Evolutionary conservation across 2,888 invertebrate genomes (phyloP).

Genomic region (Xestia ashworthii): DNA sequence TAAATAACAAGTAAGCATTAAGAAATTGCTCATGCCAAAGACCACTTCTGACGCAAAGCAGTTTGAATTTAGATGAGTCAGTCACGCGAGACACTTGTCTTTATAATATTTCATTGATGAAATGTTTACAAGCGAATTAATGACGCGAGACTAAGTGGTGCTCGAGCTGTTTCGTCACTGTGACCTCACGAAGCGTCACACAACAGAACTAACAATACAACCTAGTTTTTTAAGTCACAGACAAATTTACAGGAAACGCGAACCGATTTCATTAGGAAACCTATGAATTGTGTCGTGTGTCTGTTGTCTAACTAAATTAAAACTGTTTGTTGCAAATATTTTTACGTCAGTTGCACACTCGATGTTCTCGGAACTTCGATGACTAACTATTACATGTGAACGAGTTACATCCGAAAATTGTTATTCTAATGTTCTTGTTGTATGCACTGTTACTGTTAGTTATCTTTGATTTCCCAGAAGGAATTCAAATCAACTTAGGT

Average conservation of each 20-base stretch:
- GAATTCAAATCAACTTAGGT: conserved; percentile 52
- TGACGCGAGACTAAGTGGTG: conserved; percentile 33
- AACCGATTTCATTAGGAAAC: not conserved
- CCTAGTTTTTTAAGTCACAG: not conserved
- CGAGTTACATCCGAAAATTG: conserved; percentile 68
- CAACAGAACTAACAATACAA: conserved; percentile 7
- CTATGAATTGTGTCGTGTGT: not conserved
- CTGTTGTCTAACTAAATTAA: conserved; percentile 1
- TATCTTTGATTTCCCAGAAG: conserved; percentile 77
- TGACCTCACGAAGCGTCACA: conserved; percentile 38
- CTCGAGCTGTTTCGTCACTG: conserved; percentile 38
- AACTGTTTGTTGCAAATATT: conserved; percentile 10
- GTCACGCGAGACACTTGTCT: conserved; percentile 42
- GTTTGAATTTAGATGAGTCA: conserved; percentile 42
- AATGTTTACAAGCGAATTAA: conserved; percentile 53
- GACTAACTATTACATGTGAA: conserved; percentile 67
- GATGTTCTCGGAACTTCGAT: conserved; percentile 68
- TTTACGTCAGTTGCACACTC: conserved; percentile 40
- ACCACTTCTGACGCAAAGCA: conserved; percentile 14
- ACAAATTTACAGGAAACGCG: conserved; percentile 8
- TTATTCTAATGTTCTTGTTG: conserved; percentile 60
- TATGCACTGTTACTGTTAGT: conserved; percentile 40
- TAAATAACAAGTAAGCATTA: conserved; percentile 9
- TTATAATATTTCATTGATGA: conserved; percentile 42
- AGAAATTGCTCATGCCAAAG: not conserved